These are phyloP conservation scores for Acromyrmex charruanus DNA, from an alignment of 1,140 invertebrate species.

Conservation along the genomic window DNA sequence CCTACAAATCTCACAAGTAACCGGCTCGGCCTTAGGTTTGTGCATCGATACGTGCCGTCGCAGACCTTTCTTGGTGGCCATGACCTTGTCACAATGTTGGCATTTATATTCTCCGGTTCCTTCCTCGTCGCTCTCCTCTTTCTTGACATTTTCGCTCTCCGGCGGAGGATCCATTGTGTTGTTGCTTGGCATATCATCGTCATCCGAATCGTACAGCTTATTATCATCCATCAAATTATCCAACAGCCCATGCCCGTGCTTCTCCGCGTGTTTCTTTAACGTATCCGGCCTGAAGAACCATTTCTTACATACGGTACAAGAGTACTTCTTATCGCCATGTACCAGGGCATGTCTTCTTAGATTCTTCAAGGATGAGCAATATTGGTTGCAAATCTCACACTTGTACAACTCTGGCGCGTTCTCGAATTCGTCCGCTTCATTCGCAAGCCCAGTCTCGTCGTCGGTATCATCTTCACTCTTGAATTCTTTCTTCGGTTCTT, in stretches of 20 bases:
- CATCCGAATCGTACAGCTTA: conserved; percentile 81
- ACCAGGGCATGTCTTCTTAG: conserved; percentile 83
- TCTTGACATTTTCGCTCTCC: conserved; percentile 77
- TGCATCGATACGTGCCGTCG: conserved; percentile 85
- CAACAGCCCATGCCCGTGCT: conserved; percentile 82
- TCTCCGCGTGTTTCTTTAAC: conserved; percentile 84
- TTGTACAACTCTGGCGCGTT: conserved; percentile 83
- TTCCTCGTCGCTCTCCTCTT: conserved; percentile 81
- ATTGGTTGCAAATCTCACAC: conserved; percentile 83
- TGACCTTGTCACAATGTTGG: conserved; percentile 83
- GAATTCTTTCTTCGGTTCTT: conserved; percentile 70
- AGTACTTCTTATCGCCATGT: conserved; percentile 85
- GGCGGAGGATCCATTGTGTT: conserved; percentile 68
- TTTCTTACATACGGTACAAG: conserved; percentile 85
- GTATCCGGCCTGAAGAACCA: conserved; percentile 85
- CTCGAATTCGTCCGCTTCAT: conserved; percentile 79
- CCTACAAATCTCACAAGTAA: conserved; percentile 84
- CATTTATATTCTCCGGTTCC: conserved; percentile 82
- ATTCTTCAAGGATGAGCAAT: conserved; percentile 84
- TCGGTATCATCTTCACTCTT: conserved; percentile 76
- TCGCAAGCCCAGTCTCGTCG: conserved; percentile 74
- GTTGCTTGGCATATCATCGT: conserved; percentile 74
- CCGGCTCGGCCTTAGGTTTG: conserved; percentile 85
- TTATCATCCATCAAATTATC: conserved; percentile 82
- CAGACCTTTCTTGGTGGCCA: conserved; percentile 84